phyloP scores from a whole-genome alignment of 2,888 invertebrate genomes.

The Ferdinandea cuprea region DNA sequence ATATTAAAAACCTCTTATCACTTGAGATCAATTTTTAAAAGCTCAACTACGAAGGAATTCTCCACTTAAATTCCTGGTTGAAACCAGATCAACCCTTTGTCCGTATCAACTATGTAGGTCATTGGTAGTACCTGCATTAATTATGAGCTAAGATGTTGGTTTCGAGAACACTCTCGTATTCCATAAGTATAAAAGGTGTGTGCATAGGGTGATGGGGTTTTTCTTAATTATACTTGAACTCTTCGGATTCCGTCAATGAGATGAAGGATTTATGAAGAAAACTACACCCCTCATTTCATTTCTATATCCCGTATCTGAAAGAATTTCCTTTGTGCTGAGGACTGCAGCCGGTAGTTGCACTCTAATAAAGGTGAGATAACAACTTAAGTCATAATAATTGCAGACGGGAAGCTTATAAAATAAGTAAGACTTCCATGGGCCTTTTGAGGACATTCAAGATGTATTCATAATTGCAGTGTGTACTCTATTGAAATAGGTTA shows the following conservation, averaged over 20 bases:
- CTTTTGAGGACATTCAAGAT: not conserved
- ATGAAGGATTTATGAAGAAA: not conserved
- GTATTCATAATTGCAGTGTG: no score
- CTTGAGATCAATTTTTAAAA: not conserved
- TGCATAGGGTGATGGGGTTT: conserved; percentile 21
- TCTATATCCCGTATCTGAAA: not conserved
- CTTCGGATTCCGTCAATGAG: conserved; percentile 2
- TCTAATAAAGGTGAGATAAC: conserved; percentile 45
- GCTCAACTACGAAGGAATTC: conserved; percentile 13
- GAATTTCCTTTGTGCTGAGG: not conserved
- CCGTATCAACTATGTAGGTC: conserved; percentile 22
- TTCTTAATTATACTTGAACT: conserved; percentile 30
- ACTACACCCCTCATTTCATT: not conserved
- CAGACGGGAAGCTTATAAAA: conserved; percentile 18
- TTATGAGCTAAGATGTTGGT: conserved; percentile 3
- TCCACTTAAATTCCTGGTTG: conserved; percentile 7
- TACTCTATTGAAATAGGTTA: no score
- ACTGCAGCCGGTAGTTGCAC: conserved; percentile 5
- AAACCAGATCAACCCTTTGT: conserved; percentile 38
- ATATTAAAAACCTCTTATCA: not conserved
- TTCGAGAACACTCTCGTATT: conserved; percentile 24
- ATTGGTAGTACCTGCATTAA: no score
- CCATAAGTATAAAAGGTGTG: conserved; percentile 27
- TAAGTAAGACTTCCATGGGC: not conserved
- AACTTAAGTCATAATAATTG: conserved; percentile 63